Percentiles rank a stretch among this genome's conserved stretches.
Evolutionary conservation across 2,888 invertebrate genomes (phyloP).

Genomic region (Mystacides longicornis): DNA sequence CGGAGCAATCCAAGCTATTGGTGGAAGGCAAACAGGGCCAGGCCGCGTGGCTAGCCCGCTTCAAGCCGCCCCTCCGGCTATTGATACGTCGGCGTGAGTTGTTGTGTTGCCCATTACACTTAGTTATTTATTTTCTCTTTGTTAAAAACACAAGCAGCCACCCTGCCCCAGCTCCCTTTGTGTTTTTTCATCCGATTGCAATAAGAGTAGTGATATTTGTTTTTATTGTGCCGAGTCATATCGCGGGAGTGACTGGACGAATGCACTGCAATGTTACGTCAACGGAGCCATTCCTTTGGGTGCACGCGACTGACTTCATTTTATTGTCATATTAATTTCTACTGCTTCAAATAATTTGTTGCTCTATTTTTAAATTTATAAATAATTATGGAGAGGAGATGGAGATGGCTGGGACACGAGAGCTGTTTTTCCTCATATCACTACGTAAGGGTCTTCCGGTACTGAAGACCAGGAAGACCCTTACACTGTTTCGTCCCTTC

Average conservation of each 20-base stretch:
- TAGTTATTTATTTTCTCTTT: constrained; percentile 26
- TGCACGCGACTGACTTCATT: neutral
- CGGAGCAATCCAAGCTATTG: neutral
- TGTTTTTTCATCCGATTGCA: neutral
- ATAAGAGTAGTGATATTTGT: constrained; percentile 13
- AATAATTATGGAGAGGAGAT: too few relatives aligned
- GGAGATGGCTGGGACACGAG: too few relatives aligned
- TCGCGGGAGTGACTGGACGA: constrained; percentile 11
- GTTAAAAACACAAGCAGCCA: constrained; percentile 12
- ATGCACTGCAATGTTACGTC: constrained; percentile 1
- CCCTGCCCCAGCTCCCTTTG: constrained; percentile 10
- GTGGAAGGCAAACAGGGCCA: constrained; percentile 5
- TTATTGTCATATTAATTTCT: neutral
- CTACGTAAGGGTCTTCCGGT: too few relatives aligned
- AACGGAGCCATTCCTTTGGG: neutral
- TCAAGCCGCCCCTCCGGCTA: constrained; percentile 10
- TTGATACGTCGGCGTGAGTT: constrained; percentile 25
- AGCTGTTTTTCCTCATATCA: too few relatives aligned
- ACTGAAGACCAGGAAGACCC: too few relatives aligned
- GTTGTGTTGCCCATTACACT: constrained; percentile 24
- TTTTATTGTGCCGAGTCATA: constrained; percentile 22
- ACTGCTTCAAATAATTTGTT: too few relatives aligned
- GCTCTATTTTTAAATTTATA: too few relatives aligned
- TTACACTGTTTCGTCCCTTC: too few relatives aligned
- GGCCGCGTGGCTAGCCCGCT: constrained; percentile 17